Evolutionary conservation across 2,797 vertebrate species (phyloP).

Genomic region (Cygnus olor): DNA sequence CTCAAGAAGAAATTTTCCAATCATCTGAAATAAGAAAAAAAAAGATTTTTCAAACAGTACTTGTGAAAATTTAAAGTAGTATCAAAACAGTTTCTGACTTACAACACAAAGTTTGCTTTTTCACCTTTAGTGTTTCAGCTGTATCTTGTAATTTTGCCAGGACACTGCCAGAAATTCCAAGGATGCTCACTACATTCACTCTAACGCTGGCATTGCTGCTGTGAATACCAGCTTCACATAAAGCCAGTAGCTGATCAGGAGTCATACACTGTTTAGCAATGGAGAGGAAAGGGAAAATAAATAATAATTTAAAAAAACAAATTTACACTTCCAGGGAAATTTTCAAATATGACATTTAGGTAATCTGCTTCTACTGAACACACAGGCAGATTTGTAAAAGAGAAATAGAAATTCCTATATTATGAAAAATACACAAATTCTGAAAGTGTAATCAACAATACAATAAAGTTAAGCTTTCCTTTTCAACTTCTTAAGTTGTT

Average conservation of each 20-base stretch:
- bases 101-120: not conserved
- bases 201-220: constrained; percentile 86
- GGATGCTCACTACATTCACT: constrained; percentile 92
- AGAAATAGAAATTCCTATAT: not conserved
- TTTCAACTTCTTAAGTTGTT: not conserved
- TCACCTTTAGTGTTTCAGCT: constrained; percentile 90
- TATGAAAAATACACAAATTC: not conserved
- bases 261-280: constrained; percentile 85
- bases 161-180: constrained; percentile 93
- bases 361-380: not conserved
- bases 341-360: not conserved
- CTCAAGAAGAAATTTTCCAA: constrained; percentile 90
- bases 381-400: not conserved
- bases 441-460: not conserved
- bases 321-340: not conserved
- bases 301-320: not conserved
- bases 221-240: constrained; percentile 86
- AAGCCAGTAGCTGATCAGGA: constrained; percentile 90
- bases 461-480: not conserved
- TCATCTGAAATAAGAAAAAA: constrained; percentile 81
- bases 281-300: not conserved
- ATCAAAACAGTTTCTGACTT: not conserved
- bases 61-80: not conserved
- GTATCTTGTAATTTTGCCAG: constrained; percentile 88
- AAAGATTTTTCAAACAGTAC: not conserved